A percentile compares a stretch with the other conserved stretches of the same genome.
Conservation (phyloP, 2,888 invertebrate genomes). For the Melanostoma mellinum region DNA sequence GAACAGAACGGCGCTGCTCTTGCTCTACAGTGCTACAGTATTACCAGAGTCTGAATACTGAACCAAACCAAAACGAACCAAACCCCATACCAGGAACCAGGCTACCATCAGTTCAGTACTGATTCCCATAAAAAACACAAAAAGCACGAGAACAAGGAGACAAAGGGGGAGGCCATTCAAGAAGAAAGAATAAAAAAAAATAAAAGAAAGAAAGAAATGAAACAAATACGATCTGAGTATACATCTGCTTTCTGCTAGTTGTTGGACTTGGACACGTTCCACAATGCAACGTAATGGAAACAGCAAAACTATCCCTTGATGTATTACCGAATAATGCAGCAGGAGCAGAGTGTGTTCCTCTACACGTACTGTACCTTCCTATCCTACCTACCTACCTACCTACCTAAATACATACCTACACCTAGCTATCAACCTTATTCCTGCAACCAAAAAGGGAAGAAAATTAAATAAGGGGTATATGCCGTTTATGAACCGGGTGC, state of each 20-base stretch:
- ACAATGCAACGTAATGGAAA: constrained; percentile 64
- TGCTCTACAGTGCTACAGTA: constrained; percentile 10
- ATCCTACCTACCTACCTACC: background rate
- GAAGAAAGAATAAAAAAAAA: constrained; percentile 11
- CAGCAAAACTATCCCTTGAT: constrained; percentile 51
- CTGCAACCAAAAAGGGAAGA: constrained; percentile 25
- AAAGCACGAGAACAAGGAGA: constrained; percentile 24
- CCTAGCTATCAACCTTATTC: too few species aligned
- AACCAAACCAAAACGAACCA: background rate
- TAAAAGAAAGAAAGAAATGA: constrained; percentile 16
- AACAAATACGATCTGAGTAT: constrained; percentile 51
- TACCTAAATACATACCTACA: constrained; percentile 1
- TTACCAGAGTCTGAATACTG: constrained; percentile 2
- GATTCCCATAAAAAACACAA: constrained; percentile 12
- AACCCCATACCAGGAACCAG: background rate
- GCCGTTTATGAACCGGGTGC: constrained; percentile 33
- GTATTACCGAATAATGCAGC: constrained; percentile 36
- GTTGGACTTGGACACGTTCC: constrained; percentile 70
- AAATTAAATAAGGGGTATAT: constrained; percentile 55
- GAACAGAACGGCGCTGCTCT: constrained; percentile 12
- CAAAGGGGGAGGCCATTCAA: constrained; percentile 49
- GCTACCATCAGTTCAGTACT: background rate
- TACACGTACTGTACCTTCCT: constrained; percentile 1
- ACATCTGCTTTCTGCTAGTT: constrained; percentile 55
- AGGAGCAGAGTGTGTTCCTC: constrained; percentile 29